Evolutionary conservation across 2,113 vertebrate genomes (phyloP), one percentile per base, ranked within the genome.

Genomic region (Elaphurus davidianus): DNA sequence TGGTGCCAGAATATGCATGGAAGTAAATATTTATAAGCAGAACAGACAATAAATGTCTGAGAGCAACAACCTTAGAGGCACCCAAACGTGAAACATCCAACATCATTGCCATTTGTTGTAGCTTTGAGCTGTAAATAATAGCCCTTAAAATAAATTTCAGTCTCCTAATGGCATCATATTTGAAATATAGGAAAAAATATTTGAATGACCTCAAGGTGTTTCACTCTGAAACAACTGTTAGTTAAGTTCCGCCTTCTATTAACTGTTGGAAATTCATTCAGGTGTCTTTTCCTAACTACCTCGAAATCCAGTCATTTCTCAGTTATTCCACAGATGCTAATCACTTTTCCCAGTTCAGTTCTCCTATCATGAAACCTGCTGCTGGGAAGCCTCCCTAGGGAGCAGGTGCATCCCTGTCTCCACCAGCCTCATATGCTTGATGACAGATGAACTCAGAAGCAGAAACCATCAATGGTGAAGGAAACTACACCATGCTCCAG

Each of bases 11-110:
- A 92, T 97, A 92, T 95, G 87, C 87, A 96, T 79, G 47, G 60
- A 94, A 86, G 87, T 90, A 97, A 97, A 98, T 98, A 97, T 97
- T 96, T 98, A 97, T 97, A 97, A 95, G 12, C 55, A 94, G 33
- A 98, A 91, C 45, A 91, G 89, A 98, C 25, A 97, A 93, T 94
- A 98, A 98, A 94, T 79, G 84, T 92, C 91, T 94, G 27, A 98
- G 85, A 97, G 76, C 83, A 94, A 90, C 93, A 93, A 87, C 45
- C 86, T 90, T 79, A 98, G 43, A 91, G 97, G 81, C 62, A 96
- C 33, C 47, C 96, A 91, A 81, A 54, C 52, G 45, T 95, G 97
- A 89, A 91, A 94, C 47, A 78, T 27, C 57, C 92, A 55, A 92
- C 84, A 97, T 87, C 92, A 76, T 57, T 91, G 71, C 59, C 52